These are phyloP conservation scores for Paracentrotus lividus DNA, from an alignment of 53 echinoderm and acorn worm genomes.

Conservation along the genomic window DNA sequence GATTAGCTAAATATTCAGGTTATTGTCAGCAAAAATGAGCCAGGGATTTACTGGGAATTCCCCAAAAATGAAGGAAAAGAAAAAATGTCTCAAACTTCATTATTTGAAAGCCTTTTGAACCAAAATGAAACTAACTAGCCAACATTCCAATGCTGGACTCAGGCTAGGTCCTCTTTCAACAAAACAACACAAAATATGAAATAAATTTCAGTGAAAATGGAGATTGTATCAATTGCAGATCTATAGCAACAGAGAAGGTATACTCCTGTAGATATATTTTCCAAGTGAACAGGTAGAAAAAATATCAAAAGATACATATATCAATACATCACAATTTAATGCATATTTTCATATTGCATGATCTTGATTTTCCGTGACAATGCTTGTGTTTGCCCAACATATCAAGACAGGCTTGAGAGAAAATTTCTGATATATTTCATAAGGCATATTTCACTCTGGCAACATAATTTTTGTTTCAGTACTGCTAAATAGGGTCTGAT, in stretches of 20 bases:
- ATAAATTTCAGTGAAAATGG: neutral
- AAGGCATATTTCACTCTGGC: too few species aligned
- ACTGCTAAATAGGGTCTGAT: too few species aligned
- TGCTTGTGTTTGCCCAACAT: too few species aligned
- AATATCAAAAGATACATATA: too few species aligned
- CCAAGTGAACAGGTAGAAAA: neutral
- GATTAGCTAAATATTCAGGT: neutral
- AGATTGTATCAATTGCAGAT: neutral
- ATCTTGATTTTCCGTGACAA: too few species aligned
- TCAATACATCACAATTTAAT: too few species aligned
- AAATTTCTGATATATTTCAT: too few species aligned
- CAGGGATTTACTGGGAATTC: slow-evolving; percentile 7
- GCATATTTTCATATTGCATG: too few species aligned
- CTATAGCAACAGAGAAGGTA: neutral
- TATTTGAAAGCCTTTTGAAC: neutral
- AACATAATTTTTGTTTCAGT: too few species aligned
- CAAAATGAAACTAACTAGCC: neutral
- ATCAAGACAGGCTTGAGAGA: too few species aligned
- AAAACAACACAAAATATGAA: neutral
- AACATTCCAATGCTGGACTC: neutral
- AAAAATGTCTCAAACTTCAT: neutral
- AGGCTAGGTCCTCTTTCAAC: neutral
- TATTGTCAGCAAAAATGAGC: neutral
- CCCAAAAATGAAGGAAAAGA: neutral
- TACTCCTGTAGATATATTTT: neutral